These are phyloP conservation scores for Poeciliopsis presidionis DNA, from an alignment of 2,797 vertebrate species.

Conservation along the genomic window DNA sequence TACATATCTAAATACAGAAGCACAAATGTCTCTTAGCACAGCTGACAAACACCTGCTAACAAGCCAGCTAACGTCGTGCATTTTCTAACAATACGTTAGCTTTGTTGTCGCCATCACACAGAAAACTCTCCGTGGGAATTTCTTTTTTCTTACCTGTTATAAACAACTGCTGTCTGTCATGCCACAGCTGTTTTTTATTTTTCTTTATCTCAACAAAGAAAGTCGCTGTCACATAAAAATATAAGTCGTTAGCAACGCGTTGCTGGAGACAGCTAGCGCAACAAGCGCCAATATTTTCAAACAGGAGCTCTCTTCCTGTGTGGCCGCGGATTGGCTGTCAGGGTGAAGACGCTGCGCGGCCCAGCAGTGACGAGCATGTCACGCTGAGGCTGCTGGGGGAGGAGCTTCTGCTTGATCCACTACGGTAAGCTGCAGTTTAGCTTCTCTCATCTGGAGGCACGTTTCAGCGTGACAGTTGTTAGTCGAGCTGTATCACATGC, in stretches of 20 bases:
- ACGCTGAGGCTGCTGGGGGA: conserved; percentile 25
- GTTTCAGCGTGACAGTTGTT: not conserved
- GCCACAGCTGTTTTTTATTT: not conserved
- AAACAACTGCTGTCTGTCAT: not conserved
- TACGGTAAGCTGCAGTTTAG: conserved; percentile 58
- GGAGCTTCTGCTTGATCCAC: conserved; percentile 28
- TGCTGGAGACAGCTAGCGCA: not conserved
- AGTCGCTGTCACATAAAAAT: too few species aligned
- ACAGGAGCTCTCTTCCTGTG: conserved; percentile 63
- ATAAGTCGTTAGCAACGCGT: not conserved
- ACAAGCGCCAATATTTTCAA: conserved; percentile 83
- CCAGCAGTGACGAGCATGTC: conserved; percentile 16
- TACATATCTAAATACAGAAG: not conserved
- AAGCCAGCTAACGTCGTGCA: conserved; percentile 12
- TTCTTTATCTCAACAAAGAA: not conserved
- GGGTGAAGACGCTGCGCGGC: conserved; percentile 19
- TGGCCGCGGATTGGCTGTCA: conserved; percentile 65
- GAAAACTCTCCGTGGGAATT: not conserved
- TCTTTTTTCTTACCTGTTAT: conserved; percentile 53
- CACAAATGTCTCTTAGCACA: conserved; percentile 5
- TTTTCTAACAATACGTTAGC: conserved; percentile 14
- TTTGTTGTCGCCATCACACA: not conserved
- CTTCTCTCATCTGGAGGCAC: not conserved
- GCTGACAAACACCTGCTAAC: conserved; percentile 20
- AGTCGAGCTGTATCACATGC: not conserved